Percentiles rank a stretch among this genome's conserved stretches.
Evolutionary conservation across 2,888 invertebrate species (phyloP).

Genomic region (Taphrorychus bicolor): DNA sequence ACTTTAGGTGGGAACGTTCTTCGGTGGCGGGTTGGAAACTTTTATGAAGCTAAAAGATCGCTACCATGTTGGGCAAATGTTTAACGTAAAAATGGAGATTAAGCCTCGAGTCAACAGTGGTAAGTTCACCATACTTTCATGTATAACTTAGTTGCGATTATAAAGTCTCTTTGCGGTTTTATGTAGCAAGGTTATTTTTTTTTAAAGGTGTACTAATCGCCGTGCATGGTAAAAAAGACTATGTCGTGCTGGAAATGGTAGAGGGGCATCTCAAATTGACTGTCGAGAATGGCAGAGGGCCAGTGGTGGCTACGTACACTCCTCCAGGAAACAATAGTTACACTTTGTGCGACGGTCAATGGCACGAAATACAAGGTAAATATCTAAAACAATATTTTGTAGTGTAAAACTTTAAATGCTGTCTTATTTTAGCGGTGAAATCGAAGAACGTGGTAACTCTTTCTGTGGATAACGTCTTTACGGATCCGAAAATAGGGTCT

Average conservation of each 20-base stretch:
- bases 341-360: conserved; percentile 90
- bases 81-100: conserved; percentile 84
- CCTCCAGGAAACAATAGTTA: conserved; percentile 66
- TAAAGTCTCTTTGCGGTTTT: too few species aligned
- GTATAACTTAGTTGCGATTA: neutral
- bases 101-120: conserved; percentile 86
- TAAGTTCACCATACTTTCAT: too few species aligned
- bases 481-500: conserved; percentile 74
- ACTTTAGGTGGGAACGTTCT: conserved; percentile 74
- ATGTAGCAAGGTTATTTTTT: too few species aligned
- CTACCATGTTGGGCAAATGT: conserved; percentile 79
- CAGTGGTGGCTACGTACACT: conserved; percentile 76
- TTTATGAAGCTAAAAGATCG: conserved; percentile 74
- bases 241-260: conserved; percentile 84
- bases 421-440: conserved; percentile 80
- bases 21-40: conserved; percentile 75
- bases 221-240: conserved; percentile 84
- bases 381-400: neutral
- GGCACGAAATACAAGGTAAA: conserved; percentile 86
- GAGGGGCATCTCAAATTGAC: conserved; percentile 85
- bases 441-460: conserved; percentile 90
- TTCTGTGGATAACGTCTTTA: conserved; percentile 82
- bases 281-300: conserved; percentile 84
- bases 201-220: conserved; percentile 71
- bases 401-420: too few species aligned